Base-by-base conservation (phyloP, 1,140 invertebrate species). In the Caenorhabditis latens region DNA sequence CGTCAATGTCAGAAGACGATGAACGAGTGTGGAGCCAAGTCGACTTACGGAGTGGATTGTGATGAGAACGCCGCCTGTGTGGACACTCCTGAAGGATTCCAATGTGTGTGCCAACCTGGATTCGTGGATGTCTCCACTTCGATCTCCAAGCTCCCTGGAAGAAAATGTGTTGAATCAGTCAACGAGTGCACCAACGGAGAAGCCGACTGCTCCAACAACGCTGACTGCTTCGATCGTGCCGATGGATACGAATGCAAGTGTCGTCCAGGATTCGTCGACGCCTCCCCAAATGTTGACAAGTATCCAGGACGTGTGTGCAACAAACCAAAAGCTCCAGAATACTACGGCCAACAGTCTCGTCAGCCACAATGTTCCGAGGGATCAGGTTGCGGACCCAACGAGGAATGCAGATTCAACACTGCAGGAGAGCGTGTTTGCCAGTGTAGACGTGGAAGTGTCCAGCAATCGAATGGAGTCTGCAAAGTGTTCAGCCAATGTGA, bases 291-390 rank as follows among this genome's bases (percentile, higher is more conserved):
- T 63, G 83, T 92, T 14, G 89, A 82, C 13, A 90, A 92, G 42
- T 92, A 92, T 84, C 91, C 91, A 21, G 91, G 91, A 63, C 84
- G 91, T 46, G 87, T 91, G 14, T 92, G 91, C 84, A 91, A 89
- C 71, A 89, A 91, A 82, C 91, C 91, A n/a, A 89, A 90, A n/a
- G 40, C 85, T 58, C 85, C 67, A 21, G 86, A 84, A 21, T 65
- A 83, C 58, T 86, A 89, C 55, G 84, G 61, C 48, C 67, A 88
- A 24, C 42, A 55, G 21, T 58, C 46, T 57, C 58, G 83, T 21
- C 43, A 83, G 43, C 63, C 87, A 21, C 87, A 87, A 58, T 90
- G 90, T 75, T 85, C 85, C 57, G 71, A 82, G 19, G 83, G 61
- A 42, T 83, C 75, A 24, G 58, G 43, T 53, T 91, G 89, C 87